Base-by-base conservation (phyloP, 2,113 vertebrate genomes). In the Charadrius vociferus region DNA sequence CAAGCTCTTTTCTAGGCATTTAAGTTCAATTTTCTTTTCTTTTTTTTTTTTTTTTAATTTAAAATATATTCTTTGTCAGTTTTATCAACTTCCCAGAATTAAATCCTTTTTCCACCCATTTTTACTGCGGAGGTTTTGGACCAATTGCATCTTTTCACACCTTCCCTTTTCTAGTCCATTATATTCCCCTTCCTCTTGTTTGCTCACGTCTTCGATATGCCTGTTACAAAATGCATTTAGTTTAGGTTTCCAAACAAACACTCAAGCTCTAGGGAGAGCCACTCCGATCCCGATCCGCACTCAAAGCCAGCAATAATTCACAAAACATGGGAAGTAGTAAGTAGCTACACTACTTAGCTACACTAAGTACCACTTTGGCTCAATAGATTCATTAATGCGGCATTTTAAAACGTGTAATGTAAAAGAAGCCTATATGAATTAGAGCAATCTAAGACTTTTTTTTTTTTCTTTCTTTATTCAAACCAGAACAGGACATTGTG, bases 61-160 rank as follows among this genome's bases (percentile, higher is more conserved):
- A 67, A 95, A 88, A 91, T 14, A 39, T 18, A 7, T 16, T n/a
- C 70, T 80, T 36, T 20, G 62, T 17, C 58, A 89, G 37, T 77
- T 73, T 90, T 52, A 86, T 81, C 95, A 92, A 53, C 58, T 78
- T 94, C 45, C 32, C 34, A 95, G 94, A 91, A 97, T 91, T n/a
- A 83, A 71, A 18, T 22, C 77, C 36, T 66, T 85, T 95, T 95
- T 39, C 67, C 79, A 93, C 94, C 73, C 8, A 34, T 95, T 97
- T 97, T 47, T 80, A 72, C 87, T 58, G 82, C 84, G 85, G 49
- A 83, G 83, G 55, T 89, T 97, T 92, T 88, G 96, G 95, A 93
- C n/a, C 17, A 9, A 52, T 21, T 13, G 53, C 22, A 32, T 70
- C 91, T 83, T 85, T 66, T 77, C 53, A 62, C n/a, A 5, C 27